phyloP scores from a whole-genome alignment of 2,113 vertebrate genomes.

The Mormyrus iriodes region DNA sequence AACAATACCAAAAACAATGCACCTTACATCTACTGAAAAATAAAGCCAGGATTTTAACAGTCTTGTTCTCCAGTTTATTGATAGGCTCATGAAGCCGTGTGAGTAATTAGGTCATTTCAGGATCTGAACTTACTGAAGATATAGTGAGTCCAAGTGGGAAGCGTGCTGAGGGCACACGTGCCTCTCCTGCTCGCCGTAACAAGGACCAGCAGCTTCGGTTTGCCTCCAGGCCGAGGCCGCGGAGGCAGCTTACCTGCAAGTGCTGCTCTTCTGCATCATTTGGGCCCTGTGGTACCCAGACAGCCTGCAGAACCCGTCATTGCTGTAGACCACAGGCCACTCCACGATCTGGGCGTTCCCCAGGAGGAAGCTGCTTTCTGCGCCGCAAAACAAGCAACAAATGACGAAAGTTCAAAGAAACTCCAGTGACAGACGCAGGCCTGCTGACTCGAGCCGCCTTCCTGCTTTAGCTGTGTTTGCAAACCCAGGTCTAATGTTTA shows the following conservation, averaged over 20 bases:
- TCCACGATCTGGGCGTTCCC: constrained; percentile 96
- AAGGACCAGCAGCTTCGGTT: not conserved
- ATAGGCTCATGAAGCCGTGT: not conserved
- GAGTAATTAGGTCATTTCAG: not conserved
- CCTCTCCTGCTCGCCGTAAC: not conserved
- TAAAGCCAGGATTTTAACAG: not conserved
- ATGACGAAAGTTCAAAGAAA: not conserved
- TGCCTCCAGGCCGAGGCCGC: not conserved
- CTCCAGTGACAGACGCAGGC: not conserved
- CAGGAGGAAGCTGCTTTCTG: constrained; percentile 95
- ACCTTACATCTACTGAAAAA: not conserved
- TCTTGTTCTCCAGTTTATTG: not conserved
- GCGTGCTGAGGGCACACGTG: not conserved
- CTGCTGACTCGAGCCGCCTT: not conserved
- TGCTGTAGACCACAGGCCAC: constrained; percentile 98
- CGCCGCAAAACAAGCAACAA: constrained; percentile 23
- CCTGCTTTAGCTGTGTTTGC: not conserved
- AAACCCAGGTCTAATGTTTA: no score
- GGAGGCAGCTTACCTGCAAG: constrained; percentile 74
- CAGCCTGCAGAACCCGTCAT: constrained; percentile 97
- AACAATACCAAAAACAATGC: not conserved
- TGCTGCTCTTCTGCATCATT: constrained; percentile 98
- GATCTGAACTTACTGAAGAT: not conserved
- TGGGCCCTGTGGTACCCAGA: constrained; percentile 95
- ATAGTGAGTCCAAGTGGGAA: not conserved